These are phyloP conservation scores for Perca schrenkii DNA, from an alignment of 2,113 vertebrate species.

Conservation along the genomic window DNA sequence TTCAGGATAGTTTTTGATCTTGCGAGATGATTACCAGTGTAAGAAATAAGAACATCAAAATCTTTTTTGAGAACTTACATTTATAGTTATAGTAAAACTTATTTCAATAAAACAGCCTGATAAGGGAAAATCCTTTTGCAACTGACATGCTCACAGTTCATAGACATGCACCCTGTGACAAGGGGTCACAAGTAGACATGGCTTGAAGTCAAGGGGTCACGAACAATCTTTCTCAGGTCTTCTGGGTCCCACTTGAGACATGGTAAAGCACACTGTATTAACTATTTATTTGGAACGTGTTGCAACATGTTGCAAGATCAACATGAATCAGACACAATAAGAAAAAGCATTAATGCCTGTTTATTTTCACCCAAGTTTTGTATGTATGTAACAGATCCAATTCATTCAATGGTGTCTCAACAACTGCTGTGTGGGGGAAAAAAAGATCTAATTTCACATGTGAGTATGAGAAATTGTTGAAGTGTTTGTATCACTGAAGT, in stretches of 20 bases:
- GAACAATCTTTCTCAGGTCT: background rate
- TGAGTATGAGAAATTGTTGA: slow-evolving; percentile 5
- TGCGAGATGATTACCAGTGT: background rate
- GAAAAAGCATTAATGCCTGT: slow-evolving; percentile 29
- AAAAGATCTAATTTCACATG: background rate
- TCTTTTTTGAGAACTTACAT: too few species aligned
- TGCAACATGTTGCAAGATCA: slow-evolving; percentile 39
- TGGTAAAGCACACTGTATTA: slow-evolving; percentile 25
- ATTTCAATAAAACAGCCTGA: background rate
- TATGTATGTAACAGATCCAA: slow-evolving; percentile 29
- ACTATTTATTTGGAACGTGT: slow-evolving; percentile 35
- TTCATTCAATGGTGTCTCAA: slow-evolving; percentile 32
- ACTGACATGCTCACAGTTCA: background rate
- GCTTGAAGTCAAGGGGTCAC: background rate
- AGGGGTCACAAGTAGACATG: background rate
- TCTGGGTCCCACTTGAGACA: background rate
- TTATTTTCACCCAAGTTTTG: slow-evolving; percentile 54
- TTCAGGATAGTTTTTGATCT: background rate
- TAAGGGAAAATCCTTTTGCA: background rate
- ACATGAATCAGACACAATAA: slow-evolving; percentile 37
- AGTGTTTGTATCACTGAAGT: slow-evolving; percentile 28
- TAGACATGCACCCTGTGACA: background rate
- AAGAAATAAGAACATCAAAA: too few species aligned
- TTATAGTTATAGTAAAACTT: background rate
- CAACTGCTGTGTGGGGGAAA: background rate